Evolutionary conservation across 2,113 vertebrate species (phyloP).

Genomic region (Pheucticus melanocephalus): DNA sequence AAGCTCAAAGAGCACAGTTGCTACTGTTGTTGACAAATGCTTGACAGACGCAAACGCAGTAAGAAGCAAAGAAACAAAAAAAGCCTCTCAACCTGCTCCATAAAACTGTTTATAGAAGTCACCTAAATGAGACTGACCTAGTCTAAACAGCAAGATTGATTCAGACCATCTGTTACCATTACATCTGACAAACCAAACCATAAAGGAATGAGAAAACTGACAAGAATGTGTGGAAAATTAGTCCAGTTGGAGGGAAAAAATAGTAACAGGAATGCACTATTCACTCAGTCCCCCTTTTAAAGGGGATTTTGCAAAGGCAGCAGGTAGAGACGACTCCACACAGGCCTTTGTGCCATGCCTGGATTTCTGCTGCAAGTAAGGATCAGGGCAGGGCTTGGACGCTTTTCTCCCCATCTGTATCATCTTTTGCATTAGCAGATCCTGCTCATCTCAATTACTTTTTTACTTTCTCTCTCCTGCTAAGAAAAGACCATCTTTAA

Average conservation of each 20-base stretch:
- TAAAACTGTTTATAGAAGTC: background rate
- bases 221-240: conserved; percentile 45
- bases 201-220: conserved; percentile 39
- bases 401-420: background rate
- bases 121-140: conserved; percentile 8
- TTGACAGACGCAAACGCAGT: background rate
- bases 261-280: background rate
- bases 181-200: conserved; percentile 12
- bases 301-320: background rate
- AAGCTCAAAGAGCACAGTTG: background rate
- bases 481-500: background rate
- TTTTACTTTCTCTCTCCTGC: background rate
- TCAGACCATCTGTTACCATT: conserved; percentile 50
- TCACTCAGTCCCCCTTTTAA: background rate
- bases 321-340: background rate
- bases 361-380: background rate
- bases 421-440: background rate
- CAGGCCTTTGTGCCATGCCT: background rate
- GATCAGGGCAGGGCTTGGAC: background rate
- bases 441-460: background rate
- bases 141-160: conserved; percentile 48
- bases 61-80: background rate
- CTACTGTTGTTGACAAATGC: background rate
- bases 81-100: background rate
- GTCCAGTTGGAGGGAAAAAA: background rate